Conservation (phyloP, 2,888 invertebrate genomes). For the Globia sparganii region DNA sequence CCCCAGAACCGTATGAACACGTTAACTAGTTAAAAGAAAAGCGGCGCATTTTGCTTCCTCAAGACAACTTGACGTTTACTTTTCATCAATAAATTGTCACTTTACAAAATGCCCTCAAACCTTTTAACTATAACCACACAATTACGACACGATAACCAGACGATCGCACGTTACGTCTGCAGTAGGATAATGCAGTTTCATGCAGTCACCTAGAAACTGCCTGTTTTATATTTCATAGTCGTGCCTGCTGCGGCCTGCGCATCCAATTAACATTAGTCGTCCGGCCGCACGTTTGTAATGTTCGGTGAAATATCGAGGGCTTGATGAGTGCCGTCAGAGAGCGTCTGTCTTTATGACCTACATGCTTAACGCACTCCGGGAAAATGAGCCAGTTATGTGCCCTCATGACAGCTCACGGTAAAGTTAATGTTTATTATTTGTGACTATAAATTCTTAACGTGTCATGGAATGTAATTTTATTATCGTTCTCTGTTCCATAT, state of each 20-base stretch:
- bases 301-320: constrained; percentile 85
- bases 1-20: background rate
- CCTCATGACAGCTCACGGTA: constrained; percentile 56
- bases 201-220: constrained; percentile 68
- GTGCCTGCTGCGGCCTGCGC: constrained; percentile 78
- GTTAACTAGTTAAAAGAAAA: constrained; percentile 20
- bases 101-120: constrained; percentile 70
- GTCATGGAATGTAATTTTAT: constrained; percentile 50
- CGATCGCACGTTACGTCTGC: constrained; percentile 71
- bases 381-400: constrained; percentile 63
- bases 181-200: constrained; percentile 72
- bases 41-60: constrained; percentile 14
- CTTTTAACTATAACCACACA: constrained; percentile 65
- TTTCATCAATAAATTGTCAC: constrained; percentile 75
- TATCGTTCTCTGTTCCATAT: background rate
- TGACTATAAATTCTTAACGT: constrained; percentile 27
- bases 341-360: constrained; percentile 77
- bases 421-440: constrained; percentile 66
- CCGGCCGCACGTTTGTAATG: constrained; percentile 82
- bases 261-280: constrained; percentile 88
- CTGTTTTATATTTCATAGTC: constrained; percentile 85
- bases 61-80: constrained; percentile 61
- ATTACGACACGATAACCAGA: constrained; percentile 69
- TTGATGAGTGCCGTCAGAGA: constrained; percentile 77
- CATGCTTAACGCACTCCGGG: constrained; percentile 64